Evolutionary conservation across 1,140 invertebrate genomes (phyloP), one percentile per base, ranked within the genome.

Genomic region (Ooceraea biroi): DNA sequence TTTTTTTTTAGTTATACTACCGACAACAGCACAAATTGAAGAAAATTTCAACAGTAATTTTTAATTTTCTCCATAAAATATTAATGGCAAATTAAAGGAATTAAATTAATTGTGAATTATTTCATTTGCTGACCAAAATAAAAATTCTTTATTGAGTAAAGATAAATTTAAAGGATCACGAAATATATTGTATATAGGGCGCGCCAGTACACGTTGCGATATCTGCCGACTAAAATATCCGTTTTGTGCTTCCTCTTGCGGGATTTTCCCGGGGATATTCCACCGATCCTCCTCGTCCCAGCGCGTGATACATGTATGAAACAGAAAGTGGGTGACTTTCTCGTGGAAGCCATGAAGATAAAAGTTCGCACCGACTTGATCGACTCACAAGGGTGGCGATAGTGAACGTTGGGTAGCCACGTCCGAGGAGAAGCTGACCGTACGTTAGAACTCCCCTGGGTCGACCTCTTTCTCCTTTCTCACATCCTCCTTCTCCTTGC

Each of bases 361-460:
- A 85, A 90, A 90, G 90, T 90, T 89, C 44, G 69, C 69, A 30
- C 52, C 58, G 57, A 66, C 72, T 84, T 84, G 87, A 84, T 88
- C 82, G 86, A 87, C 77, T 86, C 50, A 74, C 27, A 58, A 48
- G 61, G 25, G 25, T 69, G 57, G 82, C 25, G 69, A 55, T 68
- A 68, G 68, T 12, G 27, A 71, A 86, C 58, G 36, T 44, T 76
- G 50, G 73, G 63, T 46, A 46, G 58, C 44, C 68, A 76, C 69
- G 57, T 68, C 57, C 52, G 22, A 19, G 50, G 44, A 82, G 80
- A 83, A 82, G 85, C 90, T 92, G 91, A 92, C 90, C 91, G 87
- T 92, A 91, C 88, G 90, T 92, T 92, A 91, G 90, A 91, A 91
- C 87, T 91, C 88, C 83, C 90, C 63, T 22, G 90, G 66, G 88